Conservation (phyloP, 2,113 vertebrate genomes). For the Nannobrachium achirus region DNA sequence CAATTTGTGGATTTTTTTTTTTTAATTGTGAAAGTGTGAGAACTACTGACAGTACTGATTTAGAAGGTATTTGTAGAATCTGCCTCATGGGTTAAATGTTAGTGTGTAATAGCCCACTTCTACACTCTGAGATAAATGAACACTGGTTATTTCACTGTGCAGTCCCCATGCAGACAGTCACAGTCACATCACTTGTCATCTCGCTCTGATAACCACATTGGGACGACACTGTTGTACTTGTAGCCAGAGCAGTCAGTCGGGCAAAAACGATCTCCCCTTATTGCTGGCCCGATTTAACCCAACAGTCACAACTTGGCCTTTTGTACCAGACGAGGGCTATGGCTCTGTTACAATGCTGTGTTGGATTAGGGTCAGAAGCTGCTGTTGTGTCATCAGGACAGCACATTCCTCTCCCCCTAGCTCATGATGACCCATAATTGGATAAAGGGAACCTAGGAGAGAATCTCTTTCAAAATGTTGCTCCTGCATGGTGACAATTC, state of each 20-base stretch:
- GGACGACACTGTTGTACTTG: conserved; percentile 36
- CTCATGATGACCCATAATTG: conserved; percentile 42
- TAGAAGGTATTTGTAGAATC: too few relatives aligned
- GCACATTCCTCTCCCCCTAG: conserved; percentile 46
- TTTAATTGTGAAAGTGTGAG: too few relatives aligned
- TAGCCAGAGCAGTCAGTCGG: conserved; percentile 60
- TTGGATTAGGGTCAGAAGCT: conserved; percentile 30
- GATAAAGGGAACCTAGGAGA: conserved; percentile 15
- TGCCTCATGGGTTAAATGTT: too few relatives aligned
- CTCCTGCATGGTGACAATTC: too few relatives aligned
- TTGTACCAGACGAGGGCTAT: conserved; percentile 39
- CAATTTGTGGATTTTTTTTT: too few relatives aligned
- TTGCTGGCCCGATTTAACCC: conserved; percentile 63
- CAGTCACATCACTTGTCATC: conserved; percentile 64
- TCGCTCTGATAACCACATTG: conserved; percentile 71
- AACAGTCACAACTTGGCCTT: conserved; percentile 57
- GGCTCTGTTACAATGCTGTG: conserved; percentile 35
- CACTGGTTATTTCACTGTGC: not conserved
- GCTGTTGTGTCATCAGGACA: conserved; percentile 62
- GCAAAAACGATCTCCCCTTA: conserved; percentile 53
- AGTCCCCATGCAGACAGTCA: conserved; percentile 17
- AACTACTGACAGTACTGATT: too few relatives aligned
- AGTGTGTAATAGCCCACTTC: too few relatives aligned
- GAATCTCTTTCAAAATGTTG: not conserved
- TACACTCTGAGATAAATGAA: too few relatives aligned